Evolutionary conservation across 2,113 vertebrate species (phyloP), one percentile per base, ranked within the genome.

Genomic region (Excalfactoria chinensis): DNA sequence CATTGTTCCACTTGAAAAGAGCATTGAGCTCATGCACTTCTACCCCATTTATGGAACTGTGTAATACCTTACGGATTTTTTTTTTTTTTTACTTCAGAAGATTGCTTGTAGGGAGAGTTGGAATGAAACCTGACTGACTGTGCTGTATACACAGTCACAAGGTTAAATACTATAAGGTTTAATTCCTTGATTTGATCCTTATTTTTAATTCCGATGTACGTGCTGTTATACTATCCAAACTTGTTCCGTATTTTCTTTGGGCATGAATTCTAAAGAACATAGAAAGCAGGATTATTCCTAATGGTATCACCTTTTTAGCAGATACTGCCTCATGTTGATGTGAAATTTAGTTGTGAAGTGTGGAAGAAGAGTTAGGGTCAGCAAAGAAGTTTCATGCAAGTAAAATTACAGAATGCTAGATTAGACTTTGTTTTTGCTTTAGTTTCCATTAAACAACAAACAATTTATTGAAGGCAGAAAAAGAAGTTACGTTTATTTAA

Each of bases 401-500:
- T 86, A 15, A 84, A 89, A 21, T 55, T 18, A 25, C 18, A 30
- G 11, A 84, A 59, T 67, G 21, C 69, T 95, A 26, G 6, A 37
- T 49, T 79, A 67, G n/a, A 34, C 84, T 84, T 72, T 30, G 58
- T 79, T 76, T 84, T 53, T 80, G 32, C 20, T 75, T 78, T 66
- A 46, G 20, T 79, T 90, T 84, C 64, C 43, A 17, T 90, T 72
- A 46, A 90, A 79, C 28, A 58, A 25, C 18, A 35, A 56, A 34
- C 46, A 58, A 6, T 28, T 75, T 66, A 73, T 25, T 85, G 46
- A 89, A 74, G 9, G 7, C 43, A 59, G 56, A 82, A 93, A 85
- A 26, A 58, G 17, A 34, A n/a, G 44, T 73, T 89, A 41, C 3
- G 23, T 86, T 94, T 95, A 56, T 89, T 93, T 93, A 75, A 93